Evolutionary conservation across 2,888 invertebrate genomes (phyloP).

Genomic region (Xestia rhomboidea): DNA sequence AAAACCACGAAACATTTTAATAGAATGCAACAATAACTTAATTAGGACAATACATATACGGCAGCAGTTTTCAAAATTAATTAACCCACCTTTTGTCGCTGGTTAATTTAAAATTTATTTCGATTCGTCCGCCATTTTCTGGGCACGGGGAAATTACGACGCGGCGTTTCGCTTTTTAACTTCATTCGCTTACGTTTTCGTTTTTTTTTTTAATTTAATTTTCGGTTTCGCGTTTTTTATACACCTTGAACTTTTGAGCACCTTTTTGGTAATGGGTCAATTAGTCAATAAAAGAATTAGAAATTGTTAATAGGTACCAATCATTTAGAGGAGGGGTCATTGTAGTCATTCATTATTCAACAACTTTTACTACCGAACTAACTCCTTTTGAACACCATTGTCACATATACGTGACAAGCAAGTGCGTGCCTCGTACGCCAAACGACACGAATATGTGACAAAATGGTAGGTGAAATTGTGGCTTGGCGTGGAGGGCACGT

Average conservation of each 20-base stretch:
- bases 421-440: too few species aligned
- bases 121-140: constrained; percentile 70
- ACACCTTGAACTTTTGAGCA: not conserved
- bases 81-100: constrained; percentile 74
- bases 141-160: constrained; percentile 67
- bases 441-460: too few species aligned
- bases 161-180: constrained; percentile 58
- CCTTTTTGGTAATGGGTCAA: not conserved
- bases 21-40: constrained; percentile 61
- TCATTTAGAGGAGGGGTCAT: too few species aligned
- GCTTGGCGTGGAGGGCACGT: too few species aligned
- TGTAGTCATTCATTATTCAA: not conserved
- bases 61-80: constrained; percentile 77
- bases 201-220: constrained; percentile 59
- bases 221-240: constrained; percentile 27
- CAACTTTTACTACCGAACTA: not conserved
- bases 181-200: constrained; percentile 68
- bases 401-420: too few species aligned
- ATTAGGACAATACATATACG: constrained; percentile 68
- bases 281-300: not conserved
- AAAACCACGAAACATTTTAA: constrained; percentile 37
- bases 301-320: too few species aligned
- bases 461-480: too few species aligned
- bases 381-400: too few species aligned
- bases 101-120: constrained; percentile 78